Evolutionary conservation across 1,140 invertebrate species (phyloP).

Genomic region (Homalodisca vitripennis): DNA sequence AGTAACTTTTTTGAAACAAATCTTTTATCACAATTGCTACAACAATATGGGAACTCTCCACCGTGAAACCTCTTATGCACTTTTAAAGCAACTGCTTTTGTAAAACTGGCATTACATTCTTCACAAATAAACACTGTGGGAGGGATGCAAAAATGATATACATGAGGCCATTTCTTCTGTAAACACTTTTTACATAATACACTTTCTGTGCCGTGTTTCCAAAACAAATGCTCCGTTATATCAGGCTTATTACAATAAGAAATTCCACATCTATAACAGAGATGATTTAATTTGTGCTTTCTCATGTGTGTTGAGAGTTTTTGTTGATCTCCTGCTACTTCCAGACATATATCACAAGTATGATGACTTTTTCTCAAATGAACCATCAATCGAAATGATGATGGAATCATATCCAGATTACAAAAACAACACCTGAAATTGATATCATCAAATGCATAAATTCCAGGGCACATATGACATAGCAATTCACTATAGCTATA

Average conservation of each 20-base stretch:
- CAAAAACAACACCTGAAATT: slow-evolving; percentile 74
- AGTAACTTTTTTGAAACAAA: slow-evolving; percentile 81
- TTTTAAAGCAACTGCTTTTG: slow-evolving; percentile 71
- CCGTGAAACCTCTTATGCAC: slow-evolving; percentile 79
- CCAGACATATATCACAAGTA: slow-evolving; percentile 81
- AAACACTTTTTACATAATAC: slow-evolving; percentile 79
- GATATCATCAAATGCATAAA: slow-evolving; percentile 61
- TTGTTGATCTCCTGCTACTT: slow-evolving; percentile 72
- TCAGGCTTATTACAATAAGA: slow-evolving; percentile 82
- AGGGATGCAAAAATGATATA: slow-evolving; percentile 86
- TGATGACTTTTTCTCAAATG: slow-evolving; percentile 79
- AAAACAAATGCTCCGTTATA: slow-evolving; percentile 83
- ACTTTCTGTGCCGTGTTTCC: slow-evolving; percentile 88
- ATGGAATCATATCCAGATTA: slow-evolving; percentile 68
- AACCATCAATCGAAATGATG: slow-evolving; percentile 81
- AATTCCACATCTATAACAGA: slow-evolving; percentile 82
- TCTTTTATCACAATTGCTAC: slow-evolving; percentile 67
- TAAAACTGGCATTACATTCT: slow-evolving; percentile 71
- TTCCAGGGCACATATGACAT: slow-evolving; percentile 79
- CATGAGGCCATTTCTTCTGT: slow-evolving; percentile 86
- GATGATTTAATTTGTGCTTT: slow-evolving; percentile 83
- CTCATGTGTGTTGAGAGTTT: slow-evolving; percentile 79
- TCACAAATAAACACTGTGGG: slow-evolving; percentile 74
- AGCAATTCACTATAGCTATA: slow-evolving; percentile 81
- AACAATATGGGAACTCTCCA: slow-evolving; percentile 66